Evolutionary conservation across 1,140 invertebrate species (phyloP).

Genomic region (Frieseomelitta varia): DNA sequence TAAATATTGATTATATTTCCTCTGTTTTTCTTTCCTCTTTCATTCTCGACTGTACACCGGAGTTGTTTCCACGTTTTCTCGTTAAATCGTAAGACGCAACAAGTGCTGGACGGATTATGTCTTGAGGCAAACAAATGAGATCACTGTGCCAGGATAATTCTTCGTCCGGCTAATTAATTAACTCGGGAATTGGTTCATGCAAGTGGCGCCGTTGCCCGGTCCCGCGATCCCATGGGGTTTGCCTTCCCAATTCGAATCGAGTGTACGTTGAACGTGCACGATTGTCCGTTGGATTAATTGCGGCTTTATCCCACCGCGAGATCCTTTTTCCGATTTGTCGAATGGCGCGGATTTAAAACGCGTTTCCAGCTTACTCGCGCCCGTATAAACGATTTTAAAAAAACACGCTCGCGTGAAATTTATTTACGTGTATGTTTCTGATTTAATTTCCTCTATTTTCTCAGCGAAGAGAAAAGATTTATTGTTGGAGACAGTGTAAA

Average conservation of each 20-base stretch:
- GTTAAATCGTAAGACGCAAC: constrained; percentile 66
- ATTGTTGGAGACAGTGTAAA: too few relatives aligned
- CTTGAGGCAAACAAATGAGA: constrained; percentile 66
- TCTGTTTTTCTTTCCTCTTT: neutral
- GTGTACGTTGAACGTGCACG: neutral
- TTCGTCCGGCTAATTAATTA: constrained; percentile 31
- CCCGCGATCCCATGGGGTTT: neutral
- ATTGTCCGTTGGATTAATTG: constrained; percentile 9
- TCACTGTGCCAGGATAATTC: constrained; percentile 52
- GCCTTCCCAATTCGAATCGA: neutral
- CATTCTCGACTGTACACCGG: neutral
- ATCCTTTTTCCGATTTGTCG: neutral
- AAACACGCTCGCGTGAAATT: neutral
- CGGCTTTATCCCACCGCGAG: neutral
- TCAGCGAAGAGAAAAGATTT: too few relatives aligned
- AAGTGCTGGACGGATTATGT: constrained; percentile 72
- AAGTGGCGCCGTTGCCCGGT: too few relatives aligned
- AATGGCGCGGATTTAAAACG: neutral
- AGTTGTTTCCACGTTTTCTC: constrained; percentile 46
- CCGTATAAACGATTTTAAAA: neutral
- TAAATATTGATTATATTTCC: too few relatives aligned
- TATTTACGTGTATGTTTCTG: neutral
- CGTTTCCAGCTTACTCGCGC: neutral
- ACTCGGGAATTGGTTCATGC: neutral
- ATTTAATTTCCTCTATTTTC: neutral